These are phyloP conservation scores for Hydrophis major DNA, from an alignment of 2,797 vertebrate genomes.

Conservation along the genomic window DNA sequence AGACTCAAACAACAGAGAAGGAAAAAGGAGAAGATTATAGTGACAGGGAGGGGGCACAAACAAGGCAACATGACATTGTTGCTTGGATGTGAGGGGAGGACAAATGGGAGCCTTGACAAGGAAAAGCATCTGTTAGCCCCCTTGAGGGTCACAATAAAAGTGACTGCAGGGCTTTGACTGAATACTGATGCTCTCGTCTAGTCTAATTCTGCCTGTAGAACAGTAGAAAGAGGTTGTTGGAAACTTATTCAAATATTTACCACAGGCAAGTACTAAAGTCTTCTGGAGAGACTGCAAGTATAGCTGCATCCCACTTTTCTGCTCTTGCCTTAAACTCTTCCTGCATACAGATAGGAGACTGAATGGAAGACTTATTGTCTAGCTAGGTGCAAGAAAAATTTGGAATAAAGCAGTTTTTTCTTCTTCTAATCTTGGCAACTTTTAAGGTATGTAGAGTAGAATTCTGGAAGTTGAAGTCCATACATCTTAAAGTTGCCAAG, in stretches of 20 bases:
- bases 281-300: not conserved
- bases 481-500: not conserved
- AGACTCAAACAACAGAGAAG: not conserved
- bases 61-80: slow-evolving; percentile 13
- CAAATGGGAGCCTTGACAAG: not conserved
- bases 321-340: not conserved
- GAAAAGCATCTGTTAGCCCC: slow-evolving; percentile 16
- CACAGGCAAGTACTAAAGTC: slow-evolving; percentile 1
- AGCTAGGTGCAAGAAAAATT: not conserved
- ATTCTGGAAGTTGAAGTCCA: not conserved
- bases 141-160: slow-evolving; percentile 9
- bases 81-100: not conserved
- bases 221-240: not conserved
- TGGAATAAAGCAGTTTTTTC: not conserved
- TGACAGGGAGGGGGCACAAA: not conserved
- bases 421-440: not conserved
- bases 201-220: slow-evolving; percentile 15
- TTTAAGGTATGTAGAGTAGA: not conserved
- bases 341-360: not conserved
- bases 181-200: slow-evolving; percentile 26
- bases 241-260: slow-evolving; percentile 31
- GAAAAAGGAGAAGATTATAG: not conserved
- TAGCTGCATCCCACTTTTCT: not conserved
- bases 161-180: slow-evolving; percentile 13
- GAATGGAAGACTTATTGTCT: not conserved